Evolutionary conservation across 2,888 invertebrate genomes (phyloP).

Genomic region (Callinectes sapidus): DNA sequence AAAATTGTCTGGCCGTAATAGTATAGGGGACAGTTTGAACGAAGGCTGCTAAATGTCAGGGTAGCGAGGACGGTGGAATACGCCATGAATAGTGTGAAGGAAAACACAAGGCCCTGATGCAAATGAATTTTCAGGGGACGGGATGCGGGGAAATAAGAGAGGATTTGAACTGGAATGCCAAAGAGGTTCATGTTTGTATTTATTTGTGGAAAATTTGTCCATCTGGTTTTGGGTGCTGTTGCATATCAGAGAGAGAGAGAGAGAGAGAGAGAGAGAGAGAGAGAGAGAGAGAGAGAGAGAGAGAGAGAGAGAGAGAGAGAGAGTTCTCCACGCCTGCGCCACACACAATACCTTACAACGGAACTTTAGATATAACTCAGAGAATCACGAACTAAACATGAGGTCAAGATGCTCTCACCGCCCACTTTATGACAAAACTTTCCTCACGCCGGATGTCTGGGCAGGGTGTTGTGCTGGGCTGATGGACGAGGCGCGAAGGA

Average conservation of each 20-base stretch:
- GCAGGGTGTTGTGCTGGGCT: not conserved
- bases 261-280: not conserved
- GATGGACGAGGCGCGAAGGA: not conserved
- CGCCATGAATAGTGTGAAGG: not conserved
- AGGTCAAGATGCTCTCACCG: not conserved
- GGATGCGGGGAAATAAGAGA: not conserved
- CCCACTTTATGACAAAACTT: slow-evolving; percentile 24
- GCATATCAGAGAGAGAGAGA: not conserved
- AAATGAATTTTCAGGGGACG: not conserved
- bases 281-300: too few species aligned
- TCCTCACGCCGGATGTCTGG: not conserved
- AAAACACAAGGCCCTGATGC: not conserved
- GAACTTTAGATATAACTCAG: slow-evolving; percentile 4
- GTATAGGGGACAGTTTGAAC: too few species aligned
- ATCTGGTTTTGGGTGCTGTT: not conserved
- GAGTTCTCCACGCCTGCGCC: not conserved
- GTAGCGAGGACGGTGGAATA: not conserved
- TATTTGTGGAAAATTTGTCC: not conserved
- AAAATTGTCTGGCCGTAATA: too few species aligned
- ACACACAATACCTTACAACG: not conserved
- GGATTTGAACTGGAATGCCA: not conserved
- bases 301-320: too few species aligned
- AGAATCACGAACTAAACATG: slow-evolving; percentile 29
- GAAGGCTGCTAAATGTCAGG: too few species aligned
- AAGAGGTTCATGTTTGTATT: not conserved